Conservation (phyloP, 1,140 invertebrate species). For the Cecropterus lyciades region DNA sequence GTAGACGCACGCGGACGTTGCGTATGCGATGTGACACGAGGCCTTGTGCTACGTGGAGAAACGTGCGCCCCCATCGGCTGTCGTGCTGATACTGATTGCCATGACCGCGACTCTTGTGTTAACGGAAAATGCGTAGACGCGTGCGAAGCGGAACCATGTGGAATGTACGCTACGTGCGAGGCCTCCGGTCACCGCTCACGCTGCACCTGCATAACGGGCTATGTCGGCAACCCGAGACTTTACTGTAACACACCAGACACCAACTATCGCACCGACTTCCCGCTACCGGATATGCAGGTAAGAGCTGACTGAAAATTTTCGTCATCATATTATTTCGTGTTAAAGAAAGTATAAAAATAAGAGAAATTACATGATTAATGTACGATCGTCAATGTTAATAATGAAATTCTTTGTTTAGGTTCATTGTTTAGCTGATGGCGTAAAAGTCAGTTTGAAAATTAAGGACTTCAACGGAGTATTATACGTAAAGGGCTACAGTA, state of each 20-base stretch:
- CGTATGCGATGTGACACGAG: conserved; percentile 91
- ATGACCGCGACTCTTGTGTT: conserved; percentile 90
- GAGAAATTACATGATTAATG: no score
- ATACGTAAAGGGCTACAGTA: conserved; percentile 97
- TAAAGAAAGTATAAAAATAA: no score
- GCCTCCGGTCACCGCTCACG: conserved; percentile 90
- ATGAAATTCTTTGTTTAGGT: conserved; percentile 82
- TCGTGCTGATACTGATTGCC: conserved; percentile 89
- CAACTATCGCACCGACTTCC: conserved; percentile 91
- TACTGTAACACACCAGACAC: conserved; percentile 85
- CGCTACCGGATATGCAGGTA: conserved; percentile 93
- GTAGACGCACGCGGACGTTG: conserved; percentile 91
- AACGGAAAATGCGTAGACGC: conserved; percentile 91
- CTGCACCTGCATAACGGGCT: conserved; percentile 90
- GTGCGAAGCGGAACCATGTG: conserved; percentile 88
- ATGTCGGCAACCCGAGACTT: conserved; percentile 88
- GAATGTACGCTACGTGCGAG: conserved; percentile 91
- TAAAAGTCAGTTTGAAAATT: conserved; percentile 94
- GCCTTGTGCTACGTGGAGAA: conserved; percentile 91
- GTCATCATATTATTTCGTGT: no score
- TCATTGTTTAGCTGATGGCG: conserved; percentile 94
- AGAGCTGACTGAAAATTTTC: background rate
- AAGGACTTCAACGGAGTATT: conserved; percentile 95
- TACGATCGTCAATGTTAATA: background rate
- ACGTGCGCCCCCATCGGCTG: conserved; percentile 92